These are phyloP conservation scores for Scaptomyza graminum DNA, from an alignment of 1,140 invertebrate genomes.

Conservation along the genomic window DNA sequence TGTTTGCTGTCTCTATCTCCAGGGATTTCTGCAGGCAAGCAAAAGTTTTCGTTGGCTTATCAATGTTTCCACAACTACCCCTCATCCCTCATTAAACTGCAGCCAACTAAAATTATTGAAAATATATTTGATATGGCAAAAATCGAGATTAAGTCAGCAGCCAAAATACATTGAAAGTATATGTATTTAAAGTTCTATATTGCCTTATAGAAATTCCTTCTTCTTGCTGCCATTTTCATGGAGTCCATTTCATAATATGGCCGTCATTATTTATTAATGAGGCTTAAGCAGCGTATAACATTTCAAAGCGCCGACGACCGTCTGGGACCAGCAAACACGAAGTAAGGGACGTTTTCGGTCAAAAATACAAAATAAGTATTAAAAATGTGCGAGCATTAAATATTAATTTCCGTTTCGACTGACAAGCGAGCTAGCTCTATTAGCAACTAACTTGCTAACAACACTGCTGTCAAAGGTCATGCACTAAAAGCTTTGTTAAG, in stretches of 20 bases:
- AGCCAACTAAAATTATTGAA: conserved; percentile 34
- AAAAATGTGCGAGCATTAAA: conserved; percentile 77
- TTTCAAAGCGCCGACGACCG: conserved; percentile 60
- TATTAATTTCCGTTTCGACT: conserved; percentile 81
- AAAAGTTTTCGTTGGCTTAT: conserved; percentile 73
- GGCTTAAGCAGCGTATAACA: conserved; percentile 78
- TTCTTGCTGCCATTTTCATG: neutral
- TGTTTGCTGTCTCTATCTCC: conserved; percentile 1
- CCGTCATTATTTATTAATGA: conserved; percentile 80
- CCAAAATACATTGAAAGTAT: conserved; percentile 8
- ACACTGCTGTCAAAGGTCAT: conserved; percentile 32
- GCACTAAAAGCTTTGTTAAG: neutral
- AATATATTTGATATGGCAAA: conserved; percentile 9
- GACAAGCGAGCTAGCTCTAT: conserved; percentile 57
- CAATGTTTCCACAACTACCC: conserved; percentile 38
- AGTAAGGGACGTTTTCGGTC: neutral
- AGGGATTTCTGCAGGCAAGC: conserved; percentile 25
- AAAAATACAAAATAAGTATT: conserved; percentile 29
- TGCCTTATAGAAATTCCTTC: conserved; percentile 1
- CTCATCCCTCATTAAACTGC: conserved; percentile 22
- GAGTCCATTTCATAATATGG: conserved; percentile 38
- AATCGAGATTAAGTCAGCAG: conserved; percentile 26
- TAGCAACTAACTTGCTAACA: conserved; percentile 16
- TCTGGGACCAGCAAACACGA: neutral
- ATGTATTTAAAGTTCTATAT: too few relatives aligned